Percentiles rank a stretch among this genome's conserved stretches.
Evolutionary conservation across 2,888 invertebrate genomes (phyloP).

Genomic region (Standfussiana lucernea): DNA sequence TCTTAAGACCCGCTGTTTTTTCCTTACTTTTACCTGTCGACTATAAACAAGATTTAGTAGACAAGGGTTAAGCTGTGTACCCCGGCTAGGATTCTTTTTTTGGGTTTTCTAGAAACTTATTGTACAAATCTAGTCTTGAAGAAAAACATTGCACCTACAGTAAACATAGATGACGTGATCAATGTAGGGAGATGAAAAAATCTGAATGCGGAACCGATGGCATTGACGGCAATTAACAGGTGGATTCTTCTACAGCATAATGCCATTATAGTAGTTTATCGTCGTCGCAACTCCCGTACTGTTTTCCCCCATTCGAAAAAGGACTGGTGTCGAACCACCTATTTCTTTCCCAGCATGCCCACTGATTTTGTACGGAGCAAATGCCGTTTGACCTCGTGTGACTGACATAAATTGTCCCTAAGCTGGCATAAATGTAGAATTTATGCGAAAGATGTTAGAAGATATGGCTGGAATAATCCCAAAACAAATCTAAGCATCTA

Average conservation of each 20-base stretch:
- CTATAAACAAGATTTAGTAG: conserved; percentile 48
- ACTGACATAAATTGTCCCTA: conserved; percentile 40
- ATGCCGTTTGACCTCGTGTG: conserved; percentile 12
- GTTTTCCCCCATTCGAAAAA: neutral
- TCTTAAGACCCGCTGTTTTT: conserved; percentile 27
- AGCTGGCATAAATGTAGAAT: conserved; percentile 34
- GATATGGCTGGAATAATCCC: conserved; percentile 29
- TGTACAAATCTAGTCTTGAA: neutral
- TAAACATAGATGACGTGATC: neutral
- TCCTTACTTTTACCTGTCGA: conserved; percentile 39
- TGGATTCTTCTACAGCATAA: neutral
- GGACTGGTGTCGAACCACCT: neutral
- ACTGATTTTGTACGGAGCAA: conserved; percentile 18
- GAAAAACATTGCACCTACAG: neutral
- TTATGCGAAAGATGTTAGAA: conserved; percentile 28
- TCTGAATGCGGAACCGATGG: neutral
- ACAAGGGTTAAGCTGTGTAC: conserved; percentile 37
- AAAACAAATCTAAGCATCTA: conserved; percentile 41
- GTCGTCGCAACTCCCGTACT: neutral
- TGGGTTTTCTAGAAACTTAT: conserved; percentile 1
- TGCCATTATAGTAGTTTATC: neutral
- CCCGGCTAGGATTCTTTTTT: neutral
- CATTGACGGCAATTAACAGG: conserved; percentile 14
- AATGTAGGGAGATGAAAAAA: neutral
- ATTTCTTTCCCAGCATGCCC: neutral